These are phyloP conservation scores for Cephus sareptanus DNA, from an alignment of 2,888 invertebrate genomes.

Conservation along the genomic window DNA sequence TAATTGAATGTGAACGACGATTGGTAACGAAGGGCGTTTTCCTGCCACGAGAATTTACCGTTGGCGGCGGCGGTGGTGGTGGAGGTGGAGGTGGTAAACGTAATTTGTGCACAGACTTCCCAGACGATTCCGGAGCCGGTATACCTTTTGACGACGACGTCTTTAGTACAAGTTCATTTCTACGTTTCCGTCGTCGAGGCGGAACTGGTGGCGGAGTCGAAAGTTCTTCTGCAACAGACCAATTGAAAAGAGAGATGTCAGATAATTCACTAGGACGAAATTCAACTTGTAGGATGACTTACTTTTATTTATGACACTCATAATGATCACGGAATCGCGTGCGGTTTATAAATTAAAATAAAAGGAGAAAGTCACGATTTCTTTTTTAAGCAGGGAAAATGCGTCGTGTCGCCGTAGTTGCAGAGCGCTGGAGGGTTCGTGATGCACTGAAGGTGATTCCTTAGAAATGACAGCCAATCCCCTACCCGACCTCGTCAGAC, in stretches of 20 bases:
- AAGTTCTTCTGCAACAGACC: slow-evolving; percentile 42
- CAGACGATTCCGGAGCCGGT: not conserved
- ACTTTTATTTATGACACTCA: not conserved
- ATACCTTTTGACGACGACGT: not conserved
- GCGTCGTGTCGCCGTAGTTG: slow-evolving; percentile 35
- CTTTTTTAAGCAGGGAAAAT: slow-evolving; percentile 29
- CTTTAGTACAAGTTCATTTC: slow-evolving; percentile 21
- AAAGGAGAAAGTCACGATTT: not conserved
- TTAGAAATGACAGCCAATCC: slow-evolving; percentile 56
- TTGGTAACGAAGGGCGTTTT: not conserved
- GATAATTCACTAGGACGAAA: not conserved
- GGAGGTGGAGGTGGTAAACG: slow-evolving; percentile 30
- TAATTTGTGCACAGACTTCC: slow-evolving; percentile 25
- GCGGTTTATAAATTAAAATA: not conserved
- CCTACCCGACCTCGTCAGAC: slow-evolving; percentile 30
- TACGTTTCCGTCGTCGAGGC: slow-evolving; percentile 57
- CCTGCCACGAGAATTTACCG: not conserved
- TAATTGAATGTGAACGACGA: not conserved
- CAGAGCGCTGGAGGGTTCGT: slow-evolving; percentile 46
- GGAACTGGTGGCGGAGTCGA: slow-evolving; percentile 56
- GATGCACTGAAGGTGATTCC: slow-evolving; percentile 57
- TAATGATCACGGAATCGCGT: not conserved
- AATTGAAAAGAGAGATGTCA: not conserved
- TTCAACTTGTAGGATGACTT: not conserved
- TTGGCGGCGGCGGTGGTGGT: slow-evolving; percentile 25